Base-by-base conservation (phyloP, 1,140 invertebrate species). In the Papilio xuthus region DNA sequence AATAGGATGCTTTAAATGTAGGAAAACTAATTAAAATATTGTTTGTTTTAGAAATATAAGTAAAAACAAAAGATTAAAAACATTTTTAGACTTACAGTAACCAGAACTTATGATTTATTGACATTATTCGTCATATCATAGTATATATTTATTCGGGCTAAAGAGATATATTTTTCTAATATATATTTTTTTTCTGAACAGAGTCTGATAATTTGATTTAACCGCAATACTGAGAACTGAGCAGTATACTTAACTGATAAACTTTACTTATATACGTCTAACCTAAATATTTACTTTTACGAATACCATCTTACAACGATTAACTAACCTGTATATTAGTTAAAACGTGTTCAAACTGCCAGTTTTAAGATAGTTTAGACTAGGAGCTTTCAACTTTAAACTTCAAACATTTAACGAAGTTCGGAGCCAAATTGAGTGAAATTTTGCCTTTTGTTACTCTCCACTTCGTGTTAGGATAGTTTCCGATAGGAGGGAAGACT, bases 11-110 rank as follows among this genome's bases (percentile, higher is more conserved):
- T 67, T 67, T 15, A 28, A 67, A 67, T 67, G 26, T 67, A 32
- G 12, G 60, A 67, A 67, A 28, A 67, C 13, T 67, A 67, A 67
- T 67, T 67, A 67, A 67, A 28, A 18, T 67, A 67, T 67, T 67
- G 60, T 67, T 67, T 67, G 60, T 32, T 23, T 56, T 56, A 56
- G 53, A 28, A 63, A 63, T 32, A 32, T 3, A 60, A 23, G 56
- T 8, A 1, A 26, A 13, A 60, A 60, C 12, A 60, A 60, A 60
- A 12, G 4, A 56, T 4, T 12, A 10, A 12, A 44, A 44, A 44
- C 6, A 32, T n/a, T n/a, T n/a, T n/a, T n/a, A n/a, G n/a, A n/a
- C n/a, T n/a, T n/a, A n/a, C n/a, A n/a, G n/a, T n/a, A n/a, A n/a
- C n/a, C n/a, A n/a, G n/a, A n/a, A n/a, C n/a, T n/a, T n/a, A n/a